Percentiles rank a stretch among this genome's conserved stretches.
phyloP scores from a whole-genome alignment of 2,113 vertebrate species.

The Leiothrix lutea region DNA sequence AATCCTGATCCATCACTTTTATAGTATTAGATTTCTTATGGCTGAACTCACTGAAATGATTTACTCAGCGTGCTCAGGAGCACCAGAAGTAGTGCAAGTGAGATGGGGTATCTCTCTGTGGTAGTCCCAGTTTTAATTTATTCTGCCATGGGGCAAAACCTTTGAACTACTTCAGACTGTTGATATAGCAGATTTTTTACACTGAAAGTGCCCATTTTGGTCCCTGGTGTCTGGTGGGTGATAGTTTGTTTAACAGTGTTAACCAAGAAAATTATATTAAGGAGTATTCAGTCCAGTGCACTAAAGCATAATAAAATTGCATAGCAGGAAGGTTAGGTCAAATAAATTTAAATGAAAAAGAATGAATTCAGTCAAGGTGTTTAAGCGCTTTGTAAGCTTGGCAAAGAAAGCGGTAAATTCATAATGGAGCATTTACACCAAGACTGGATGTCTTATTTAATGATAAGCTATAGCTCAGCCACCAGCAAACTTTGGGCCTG shows the following conservation, averaged over 20 bases:
- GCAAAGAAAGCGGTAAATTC: slow-evolving; percentile 7
- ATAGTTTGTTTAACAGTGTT: not conserved
- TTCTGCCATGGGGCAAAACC: not conserved
- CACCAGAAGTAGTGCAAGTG: not conserved
- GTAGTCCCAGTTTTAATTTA: not conserved
- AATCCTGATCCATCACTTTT: not conserved
- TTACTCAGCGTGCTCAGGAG: accelerated
- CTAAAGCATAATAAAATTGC: not conserved
- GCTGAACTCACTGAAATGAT: not conserved
- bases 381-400: not conserved
- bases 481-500: slow-evolving; percentile 7
- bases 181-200: not conserved
- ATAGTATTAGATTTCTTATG: not conserved
- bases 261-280: not conserved
- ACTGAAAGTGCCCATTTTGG: not conserved
- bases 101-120: not conserved
- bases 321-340: not conserved
- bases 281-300: not conserved
- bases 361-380: slow-evolving; percentile 9
- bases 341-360: slow-evolving; percentile 29
- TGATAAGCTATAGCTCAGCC: not conserved
- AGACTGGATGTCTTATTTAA: not conserved
- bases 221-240: not conserved
- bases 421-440: not conserved
- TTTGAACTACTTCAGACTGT: not conserved